A percentile compares a stretch with the other conserved stretches of the same genome.
Evolutionary conservation across 2,113 vertebrate genomes (phyloP).

Genomic region (Cynocephalus volans): DNA sequence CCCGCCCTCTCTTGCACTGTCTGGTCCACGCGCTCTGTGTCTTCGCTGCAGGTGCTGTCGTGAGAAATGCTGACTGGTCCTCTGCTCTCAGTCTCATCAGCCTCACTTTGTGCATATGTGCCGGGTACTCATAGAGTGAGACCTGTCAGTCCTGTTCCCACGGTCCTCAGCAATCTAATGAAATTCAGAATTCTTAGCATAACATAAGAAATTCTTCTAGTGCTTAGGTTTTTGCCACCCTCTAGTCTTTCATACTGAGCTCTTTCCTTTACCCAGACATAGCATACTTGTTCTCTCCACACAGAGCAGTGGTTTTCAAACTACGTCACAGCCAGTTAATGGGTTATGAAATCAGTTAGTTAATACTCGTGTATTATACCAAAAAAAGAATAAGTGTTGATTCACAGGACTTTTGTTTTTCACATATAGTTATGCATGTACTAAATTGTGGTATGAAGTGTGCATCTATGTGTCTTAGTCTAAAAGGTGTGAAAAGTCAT

Average conservation of each 20-base stretch:
- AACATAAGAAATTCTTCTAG: neutral
- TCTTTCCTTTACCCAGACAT: neutral
- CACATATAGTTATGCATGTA: fast-evolving
- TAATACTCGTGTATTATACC: neutral
- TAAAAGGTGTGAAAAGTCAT: neutral
- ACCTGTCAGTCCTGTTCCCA: neutral
- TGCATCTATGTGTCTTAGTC: neutral
- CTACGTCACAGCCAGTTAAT: neutral
- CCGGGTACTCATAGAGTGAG: too few relatives aligned
- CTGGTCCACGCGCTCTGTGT: neutral
- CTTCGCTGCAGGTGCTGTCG: too few relatives aligned
- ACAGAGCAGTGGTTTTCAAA: neutral
- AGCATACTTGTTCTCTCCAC: fast-evolving
- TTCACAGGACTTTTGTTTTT: neutral
- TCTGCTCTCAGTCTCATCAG: neutral
- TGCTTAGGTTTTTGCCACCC: neutral
- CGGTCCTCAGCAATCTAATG: neutral
- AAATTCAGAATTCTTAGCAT: neutral
- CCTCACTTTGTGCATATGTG: too few relatives aligned
- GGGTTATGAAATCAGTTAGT: neutral
- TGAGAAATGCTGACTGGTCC: neutral
- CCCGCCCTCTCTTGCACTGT: too few relatives aligned
- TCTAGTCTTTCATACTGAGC: neutral
- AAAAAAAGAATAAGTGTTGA: neutral
- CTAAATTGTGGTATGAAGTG: neutral